Base-by-base conservation (phyloP, 2,888 invertebrate species). In the Monochamus alternatus region DNA sequence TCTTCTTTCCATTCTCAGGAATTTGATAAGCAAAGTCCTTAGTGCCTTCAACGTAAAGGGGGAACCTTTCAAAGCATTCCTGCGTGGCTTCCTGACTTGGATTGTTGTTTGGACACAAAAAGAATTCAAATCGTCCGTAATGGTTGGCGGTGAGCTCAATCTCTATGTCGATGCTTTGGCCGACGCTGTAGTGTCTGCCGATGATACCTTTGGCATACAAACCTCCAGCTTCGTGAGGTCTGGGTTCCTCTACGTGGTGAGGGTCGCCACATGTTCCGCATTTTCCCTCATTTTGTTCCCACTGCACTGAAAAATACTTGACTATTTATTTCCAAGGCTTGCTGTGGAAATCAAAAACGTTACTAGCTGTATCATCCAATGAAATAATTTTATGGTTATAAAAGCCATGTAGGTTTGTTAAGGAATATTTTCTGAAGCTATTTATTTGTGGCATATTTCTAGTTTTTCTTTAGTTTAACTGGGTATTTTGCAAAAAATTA, bases 241-340 rank as follows among this genome's bases (percentile, higher is more conserved):
- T 90, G 0, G 97, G 97, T 73, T 89, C 89, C 10, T 88, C 89
- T 9, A 94, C 89, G 81, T 95, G 93, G 86, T 93, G 94, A 2
- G 96, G 93, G 88, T 98, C 97, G 0, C 98, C 98, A 86, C 98
- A 98, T 52, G 96, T 91, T 0, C 97, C 98, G 86, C 98, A 98
- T 82, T 93, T 93, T 0, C 98, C 98, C 51, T 91, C 89, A 87
- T 96, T 96, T 89, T 95, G 94, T 85, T 94, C 94, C 95, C 96
- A 96, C 89, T 96, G 96, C 74, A 96, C 96, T 95, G 88, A 81
- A 90, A 86, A n/a, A n/a, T n/a, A n/a, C n/a, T n/a, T n/a, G n/a
- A n/a, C n/a, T n/a, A n/a, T n/a, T n/a, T n/a, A n/a, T n/a, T n/a
- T n/a, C n/a, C n/a, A n/a, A n/a, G n/a, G n/a, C n/a, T n/a, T n/a